phyloP scores from a whole-genome alignment of 2,797 vertebrate species.

The Arctocebus calabarensis region DNA sequence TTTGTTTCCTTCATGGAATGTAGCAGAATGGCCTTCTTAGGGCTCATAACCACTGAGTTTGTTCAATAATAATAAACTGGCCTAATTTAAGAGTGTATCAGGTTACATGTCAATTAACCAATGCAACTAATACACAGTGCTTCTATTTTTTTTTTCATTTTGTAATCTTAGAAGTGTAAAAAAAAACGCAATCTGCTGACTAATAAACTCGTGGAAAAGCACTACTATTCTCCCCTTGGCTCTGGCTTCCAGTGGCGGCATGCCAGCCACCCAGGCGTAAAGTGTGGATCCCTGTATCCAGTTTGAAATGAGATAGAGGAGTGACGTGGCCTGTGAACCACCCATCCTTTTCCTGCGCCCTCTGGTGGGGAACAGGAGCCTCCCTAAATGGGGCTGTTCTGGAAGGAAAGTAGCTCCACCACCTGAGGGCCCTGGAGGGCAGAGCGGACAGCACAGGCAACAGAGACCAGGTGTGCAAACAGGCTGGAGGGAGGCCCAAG shows the following conservation, averaged over 20 bases:
- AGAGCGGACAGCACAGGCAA: not conserved
- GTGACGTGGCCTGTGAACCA: not conserved
- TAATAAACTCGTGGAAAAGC: slow-evolving; percentile 80
- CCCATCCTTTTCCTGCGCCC: not conserved
- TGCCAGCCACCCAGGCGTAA: not conserved
- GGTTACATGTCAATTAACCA: slow-evolving; percentile 75
- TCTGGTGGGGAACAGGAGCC: not conserved
- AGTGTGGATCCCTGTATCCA: not conserved
- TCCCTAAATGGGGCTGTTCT: not conserved
- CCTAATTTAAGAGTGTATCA: slow-evolving; percentile 76
- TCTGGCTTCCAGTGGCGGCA: not conserved
- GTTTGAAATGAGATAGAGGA: not conserved
- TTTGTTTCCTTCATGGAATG: not conserved
- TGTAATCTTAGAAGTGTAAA: slow-evolving; percentile 78
- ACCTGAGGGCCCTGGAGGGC: not conserved
- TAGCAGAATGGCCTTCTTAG: not conserved
- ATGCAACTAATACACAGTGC: slow-evolving; percentile 81
- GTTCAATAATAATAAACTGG: slow-evolving; percentile 39
- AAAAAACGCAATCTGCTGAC: slow-evolving; percentile 66
- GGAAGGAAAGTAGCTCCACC: not conserved
- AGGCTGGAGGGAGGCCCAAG: not conserved
- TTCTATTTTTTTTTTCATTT: slow-evolving; percentile 77
- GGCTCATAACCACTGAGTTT: slow-evolving; percentile 61
- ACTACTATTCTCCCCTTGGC: not conserved
- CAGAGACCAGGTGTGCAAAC: not conserved